A percentile compares a stretch with the other conserved stretches of the same genome.
These are phyloP conservation scores for Seriola dumerili DNA, from an alignment of 2,113 vertebrate genomes.

Conservation along the genomic window DNA sequence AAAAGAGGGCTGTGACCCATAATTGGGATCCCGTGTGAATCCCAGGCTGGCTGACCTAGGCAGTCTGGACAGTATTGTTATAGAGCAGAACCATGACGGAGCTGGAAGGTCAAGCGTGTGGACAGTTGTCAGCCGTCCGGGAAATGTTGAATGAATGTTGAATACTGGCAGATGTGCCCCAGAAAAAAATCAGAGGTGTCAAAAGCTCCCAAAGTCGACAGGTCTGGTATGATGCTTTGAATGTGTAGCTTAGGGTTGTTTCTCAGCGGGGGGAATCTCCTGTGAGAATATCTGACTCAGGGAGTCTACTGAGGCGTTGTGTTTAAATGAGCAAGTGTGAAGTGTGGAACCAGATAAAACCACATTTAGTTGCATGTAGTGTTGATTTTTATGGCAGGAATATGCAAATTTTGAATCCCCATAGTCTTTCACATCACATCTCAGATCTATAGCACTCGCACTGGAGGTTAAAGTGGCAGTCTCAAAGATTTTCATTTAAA, in stretches of 20 bases:
- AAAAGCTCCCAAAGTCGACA: constrained; percentile 28
- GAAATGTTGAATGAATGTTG: constrained; percentile 16
- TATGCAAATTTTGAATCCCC: constrained; percentile 13
- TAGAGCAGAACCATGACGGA: constrained; percentile 24
- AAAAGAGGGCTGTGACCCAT: constrained; percentile 10
- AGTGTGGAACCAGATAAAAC: constrained; percentile 1
- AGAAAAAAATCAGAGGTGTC: constrained; percentile 28
- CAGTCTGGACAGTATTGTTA: constrained; percentile 32
- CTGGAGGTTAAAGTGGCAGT: background rate
- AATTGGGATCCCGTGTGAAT: constrained; percentile 17
- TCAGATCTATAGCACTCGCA: background rate
- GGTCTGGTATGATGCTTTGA: constrained; percentile 28
- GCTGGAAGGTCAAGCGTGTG: constrained; percentile 39
- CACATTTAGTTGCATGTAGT: background rate
- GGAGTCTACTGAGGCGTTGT: background rate
- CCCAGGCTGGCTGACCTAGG: constrained; percentile 32
- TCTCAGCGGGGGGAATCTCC: constrained; percentile 22
- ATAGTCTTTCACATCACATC: background rate
- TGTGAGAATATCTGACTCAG: constrained; percentile 26
- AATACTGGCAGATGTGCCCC: constrained; percentile 40
- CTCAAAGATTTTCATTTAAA: too few species aligned
- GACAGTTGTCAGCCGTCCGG: constrained; percentile 25
- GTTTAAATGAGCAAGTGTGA: constrained; percentile 23
- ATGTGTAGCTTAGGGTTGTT: constrained; percentile 23
- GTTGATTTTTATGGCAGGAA: constrained; percentile 21